phyloP scores from a whole-genome alignment of 2,113 vertebrate genomes.

The Varanus salvator region DNA sequence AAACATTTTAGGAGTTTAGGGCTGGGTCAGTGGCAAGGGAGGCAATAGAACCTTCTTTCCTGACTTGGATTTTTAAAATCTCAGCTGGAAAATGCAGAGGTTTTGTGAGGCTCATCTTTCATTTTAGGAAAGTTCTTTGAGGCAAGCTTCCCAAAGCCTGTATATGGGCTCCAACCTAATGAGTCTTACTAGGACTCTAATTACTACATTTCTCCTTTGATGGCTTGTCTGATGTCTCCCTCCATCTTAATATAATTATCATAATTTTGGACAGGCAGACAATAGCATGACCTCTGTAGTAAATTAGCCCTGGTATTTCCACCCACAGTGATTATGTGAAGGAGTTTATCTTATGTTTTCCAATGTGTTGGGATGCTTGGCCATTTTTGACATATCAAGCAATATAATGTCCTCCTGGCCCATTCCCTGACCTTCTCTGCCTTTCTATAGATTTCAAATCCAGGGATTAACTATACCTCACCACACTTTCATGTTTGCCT shows the following conservation, averaged over 20 bases:
- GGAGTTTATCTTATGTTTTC: neutral
- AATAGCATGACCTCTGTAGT: neutral
- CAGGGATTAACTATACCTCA: neutral
- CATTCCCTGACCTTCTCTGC: neutral
- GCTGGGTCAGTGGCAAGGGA: neutral
- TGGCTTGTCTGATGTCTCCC: neutral
- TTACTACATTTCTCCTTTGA: neutral
- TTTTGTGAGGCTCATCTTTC: neutral
- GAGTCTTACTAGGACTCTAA: neutral
- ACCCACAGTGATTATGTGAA: neutral
- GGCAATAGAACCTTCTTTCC: neutral
- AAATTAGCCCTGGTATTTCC: neutral
- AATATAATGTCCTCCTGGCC: neutral
- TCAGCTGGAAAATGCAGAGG: neutral
- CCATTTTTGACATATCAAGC: neutral
- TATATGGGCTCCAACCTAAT: neutral
- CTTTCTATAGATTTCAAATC: neutral
- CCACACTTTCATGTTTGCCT: conserved; percentile 2
- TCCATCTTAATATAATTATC: neutral
- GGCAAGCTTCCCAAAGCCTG: neutral
- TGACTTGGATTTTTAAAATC: neutral
- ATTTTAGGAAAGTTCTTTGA: neutral
- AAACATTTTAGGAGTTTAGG: neutral
- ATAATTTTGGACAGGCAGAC: neutral
- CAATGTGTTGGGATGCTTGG: neutral